These are phyloP conservation scores for Carabus problematicus DNA, from an alignment of 2,888 invertebrate species.

Conservation along the genomic window DNA sequence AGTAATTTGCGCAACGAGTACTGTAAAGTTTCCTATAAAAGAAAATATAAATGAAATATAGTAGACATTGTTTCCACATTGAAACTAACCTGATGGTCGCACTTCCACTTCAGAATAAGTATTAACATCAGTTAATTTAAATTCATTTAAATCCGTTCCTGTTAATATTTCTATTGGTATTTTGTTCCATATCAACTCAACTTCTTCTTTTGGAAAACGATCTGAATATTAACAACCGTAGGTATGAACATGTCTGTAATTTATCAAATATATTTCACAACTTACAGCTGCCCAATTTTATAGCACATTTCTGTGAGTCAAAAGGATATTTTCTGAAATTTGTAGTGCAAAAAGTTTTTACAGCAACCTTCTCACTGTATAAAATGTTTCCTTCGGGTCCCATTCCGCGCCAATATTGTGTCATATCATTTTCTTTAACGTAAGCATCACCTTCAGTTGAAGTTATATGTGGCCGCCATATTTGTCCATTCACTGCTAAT, in stretches of 20 bases:
- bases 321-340: constrained; percentile 51
- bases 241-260: neutral
- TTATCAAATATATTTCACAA: constrained; percentile 3
- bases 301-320: constrained; percentile 50
- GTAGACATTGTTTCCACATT: neutral
- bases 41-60: neutral
- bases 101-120: constrained; percentile 47
- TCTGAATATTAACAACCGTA: constrained; percentile 46
- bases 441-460: constrained; percentile 46
- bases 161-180: constrained; percentile 45
- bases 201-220: constrained; percentile 51
- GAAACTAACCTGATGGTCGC: constrained; percentile 47
- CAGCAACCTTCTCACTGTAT: constrained; percentile 49
- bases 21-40: constrained; percentile 50
- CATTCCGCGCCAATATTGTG: constrained; percentile 52
- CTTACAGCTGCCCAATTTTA: constrained; percentile 53
- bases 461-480: constrained; percentile 53
- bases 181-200: constrained; percentile 48
- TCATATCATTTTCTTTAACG: constrained; percentile 47
- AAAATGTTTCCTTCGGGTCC: constrained; percentile 50
- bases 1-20: constrained; percentile 47
- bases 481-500: constrained; percentile 50
- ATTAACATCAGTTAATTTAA: constrained; percentile 47
- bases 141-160: constrained; percentile 46
- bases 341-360: constrained; percentile 47